Conservation (phyloP, 1,140 invertebrate species). For the Anoplolepis gracilipes region DNA sequence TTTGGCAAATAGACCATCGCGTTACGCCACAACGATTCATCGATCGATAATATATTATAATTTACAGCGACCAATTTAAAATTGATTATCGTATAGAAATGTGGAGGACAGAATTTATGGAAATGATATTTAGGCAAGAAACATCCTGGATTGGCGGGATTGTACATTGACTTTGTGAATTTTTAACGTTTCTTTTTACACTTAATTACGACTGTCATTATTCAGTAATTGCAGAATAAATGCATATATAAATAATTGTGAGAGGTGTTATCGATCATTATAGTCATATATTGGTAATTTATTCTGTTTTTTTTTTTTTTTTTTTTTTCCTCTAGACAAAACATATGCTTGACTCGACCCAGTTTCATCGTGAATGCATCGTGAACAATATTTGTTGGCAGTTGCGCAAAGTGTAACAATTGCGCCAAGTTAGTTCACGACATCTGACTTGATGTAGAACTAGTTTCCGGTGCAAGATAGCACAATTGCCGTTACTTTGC, state of each 20-base stretch:
- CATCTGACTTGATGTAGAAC: slow-evolving; percentile 45
- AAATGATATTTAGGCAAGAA: neutral
- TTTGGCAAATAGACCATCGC: neutral
- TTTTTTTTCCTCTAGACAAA: too few relatives aligned
- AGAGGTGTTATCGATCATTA: neutral
- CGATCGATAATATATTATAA: slow-evolving; percentile 28
- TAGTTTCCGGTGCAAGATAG: slow-evolving; percentile 21
- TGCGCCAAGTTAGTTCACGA: slow-evolving; percentile 36
- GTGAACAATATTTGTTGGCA: slow-evolving; percentile 50
- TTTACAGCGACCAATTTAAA: neutral
- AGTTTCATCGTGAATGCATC: slow-evolving; percentile 14
- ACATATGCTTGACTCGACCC: neutral
- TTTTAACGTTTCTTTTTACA: slow-evolving; percentile 24
- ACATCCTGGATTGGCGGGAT: neutral
- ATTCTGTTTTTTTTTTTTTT: slow-evolving; percentile 9
- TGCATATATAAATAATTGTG: neutral
- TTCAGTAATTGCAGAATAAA: neutral
- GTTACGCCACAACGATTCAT: neutral
- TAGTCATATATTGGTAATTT: neutral
- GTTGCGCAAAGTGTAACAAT: slow-evolving; percentile 35
- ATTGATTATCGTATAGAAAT: neutral
- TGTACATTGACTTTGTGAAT: neutral
- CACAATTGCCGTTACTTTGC: slow-evolving; percentile 48
- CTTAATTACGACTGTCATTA: slow-evolving; percentile 6
- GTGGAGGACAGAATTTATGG: neutral